Evolutionary conservation across 2,113 vertebrate species (phyloP).

Genomic region (Numida meleagris): DNA sequence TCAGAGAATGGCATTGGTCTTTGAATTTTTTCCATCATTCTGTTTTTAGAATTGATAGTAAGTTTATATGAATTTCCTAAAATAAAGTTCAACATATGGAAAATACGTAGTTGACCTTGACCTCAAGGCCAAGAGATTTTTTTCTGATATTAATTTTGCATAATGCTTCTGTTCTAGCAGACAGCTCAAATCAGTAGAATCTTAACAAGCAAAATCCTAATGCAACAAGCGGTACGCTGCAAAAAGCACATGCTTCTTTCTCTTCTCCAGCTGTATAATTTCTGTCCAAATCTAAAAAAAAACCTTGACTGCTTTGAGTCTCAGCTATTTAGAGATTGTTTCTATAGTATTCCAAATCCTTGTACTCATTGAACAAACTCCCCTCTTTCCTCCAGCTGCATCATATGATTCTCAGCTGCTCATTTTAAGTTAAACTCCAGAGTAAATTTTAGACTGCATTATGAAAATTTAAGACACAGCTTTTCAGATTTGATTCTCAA

Average conservation of each 20-base stretch:
- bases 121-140: background rate
- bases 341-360: background rate
- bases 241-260: background rate
- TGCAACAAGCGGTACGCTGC: background rate
- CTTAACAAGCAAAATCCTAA: background rate
- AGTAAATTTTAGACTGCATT: background rate
- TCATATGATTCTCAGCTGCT: background rate
- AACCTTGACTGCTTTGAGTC: slow-evolving; percentile 1
- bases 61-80: background rate
- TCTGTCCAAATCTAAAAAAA: background rate
- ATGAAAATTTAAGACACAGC: background rate
- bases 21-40: background rate
- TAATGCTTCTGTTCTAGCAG: background rate
- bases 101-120: background rate
- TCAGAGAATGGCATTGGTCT: background rate
- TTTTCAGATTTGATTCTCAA: background rate
- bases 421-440: background rate
- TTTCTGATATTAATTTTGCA: background rate
- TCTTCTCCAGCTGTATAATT: background rate
- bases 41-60: background rate
- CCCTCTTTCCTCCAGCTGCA: background rate
- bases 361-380: background rate
- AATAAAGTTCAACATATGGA: background rate
- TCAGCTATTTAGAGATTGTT: background rate
- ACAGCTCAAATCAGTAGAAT: background rate